Evolutionary conservation across 2,113 vertebrate species (phyloP).

Genomic region (Calidris pygmaea): DNA sequence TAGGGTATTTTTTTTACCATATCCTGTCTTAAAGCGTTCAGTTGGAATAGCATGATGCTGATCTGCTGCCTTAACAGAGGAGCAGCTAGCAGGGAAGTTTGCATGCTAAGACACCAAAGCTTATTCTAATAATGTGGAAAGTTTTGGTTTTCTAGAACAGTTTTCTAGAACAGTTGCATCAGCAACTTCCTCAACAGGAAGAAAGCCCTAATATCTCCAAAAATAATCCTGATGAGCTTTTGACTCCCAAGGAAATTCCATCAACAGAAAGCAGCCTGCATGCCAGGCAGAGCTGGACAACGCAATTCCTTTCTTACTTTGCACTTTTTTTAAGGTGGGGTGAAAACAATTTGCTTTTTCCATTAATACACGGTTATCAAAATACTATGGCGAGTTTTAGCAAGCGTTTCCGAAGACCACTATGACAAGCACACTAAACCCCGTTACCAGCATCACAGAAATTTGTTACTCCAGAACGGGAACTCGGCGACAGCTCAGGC

Average conservation of each 20-base stretch:
- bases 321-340: background rate
- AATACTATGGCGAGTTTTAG: background rate
- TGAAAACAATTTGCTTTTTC: background rate
- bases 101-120: background rate
- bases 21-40: background rate
- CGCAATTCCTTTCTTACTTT: background rate
- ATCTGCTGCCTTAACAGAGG: background rate
- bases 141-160: background rate
- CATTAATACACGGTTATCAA: background rate
- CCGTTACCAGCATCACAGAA: accelerated
- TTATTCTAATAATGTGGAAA: background rate
- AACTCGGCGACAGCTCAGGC: background rate
- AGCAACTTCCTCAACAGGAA: background rate
- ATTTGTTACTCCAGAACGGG: background rate
- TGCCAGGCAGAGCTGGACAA: background rate
- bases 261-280: background rate
- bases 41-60: background rate
- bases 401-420: background rate
- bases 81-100: background rate
- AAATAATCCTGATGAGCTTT: background rate
- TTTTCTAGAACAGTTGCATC: background rate
- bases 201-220: background rate
- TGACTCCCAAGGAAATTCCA: background rate
- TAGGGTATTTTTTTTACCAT: background rate
- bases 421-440: background rate